Evolutionary conservation across 2,888 invertebrate species (phyloP), one percentile per base, ranked within the genome.

Genomic region (Nemoura dubitans): DNA sequence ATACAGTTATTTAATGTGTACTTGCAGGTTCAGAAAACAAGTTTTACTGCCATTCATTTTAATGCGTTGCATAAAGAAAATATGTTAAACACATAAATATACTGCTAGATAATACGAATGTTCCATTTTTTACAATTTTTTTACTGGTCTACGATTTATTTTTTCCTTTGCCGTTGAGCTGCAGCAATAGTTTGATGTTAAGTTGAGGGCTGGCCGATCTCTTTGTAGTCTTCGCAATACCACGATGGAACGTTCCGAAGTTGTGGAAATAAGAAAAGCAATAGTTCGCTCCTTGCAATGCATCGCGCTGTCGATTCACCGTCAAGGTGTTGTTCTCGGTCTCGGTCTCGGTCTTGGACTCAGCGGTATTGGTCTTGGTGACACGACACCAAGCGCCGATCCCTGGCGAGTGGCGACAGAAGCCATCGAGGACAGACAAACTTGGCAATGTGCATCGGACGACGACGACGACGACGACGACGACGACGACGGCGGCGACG

Each of bases 1-100:
- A 78, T 78, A 78, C 78, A 78, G 78, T 78, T 78, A 28, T 78
- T 25, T 78, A 78, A 78, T 78, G 78, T 28, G 28, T 27, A 78
- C 78, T 59, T 59, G 78, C 25, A 14, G 10, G 25, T n/a, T 78
- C 27, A 26, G 78, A 78, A n/a, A 78, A 78, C 78, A 10, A 27
- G 78, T 78, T 59, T 59, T 59, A 59, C 59, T 21, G 59, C 59
- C 59, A 59, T 59, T 59, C 59, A 21, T 21, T 59, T 59, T 59
- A 59, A 59, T 59, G 59, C 21, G 59, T 21, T 59, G 59, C 59
- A 59, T 21, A 59, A 59, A 59, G 59, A 59, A 59, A 59, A 59
- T 10, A 59, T 59, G 59, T 59, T 59, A 59, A 59, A 59, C 59
- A 59, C 59, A 21, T 59, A 7, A 59, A 59, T 59, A 59, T 59